Base-by-base conservation (phyloP, 2,113 vertebrate species). In the Pontoporia blainvillei region DNA sequence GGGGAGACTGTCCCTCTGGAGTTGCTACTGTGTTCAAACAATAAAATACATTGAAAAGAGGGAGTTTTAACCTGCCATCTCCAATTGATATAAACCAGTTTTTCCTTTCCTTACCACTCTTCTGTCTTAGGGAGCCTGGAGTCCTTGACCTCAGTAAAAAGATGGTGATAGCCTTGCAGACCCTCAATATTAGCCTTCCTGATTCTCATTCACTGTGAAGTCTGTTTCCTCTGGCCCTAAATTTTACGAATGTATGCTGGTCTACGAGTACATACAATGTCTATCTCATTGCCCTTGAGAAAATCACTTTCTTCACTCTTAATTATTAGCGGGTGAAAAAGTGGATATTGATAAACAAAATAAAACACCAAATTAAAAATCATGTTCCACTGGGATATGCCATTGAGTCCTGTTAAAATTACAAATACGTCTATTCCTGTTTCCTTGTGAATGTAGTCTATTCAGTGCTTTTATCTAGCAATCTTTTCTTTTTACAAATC, bases 341-440 rank as follows among this genome's bases (percentile, higher is more conserved):
- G 13, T 71, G 8, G 8, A 81, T 94, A 78, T 62, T 81, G 3
- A 41, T 89, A 94, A 87, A 49, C 8, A 79, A 88, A 92, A 85
- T 61, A 62, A 86, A 94, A 76, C 21, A 78, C 2, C 15, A 64
- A 96, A 59, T 88, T 76, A 39, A 95, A 96, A 91, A 61, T 78
- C 61, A 79, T 66, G 36, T 90, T 89, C 84, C 23, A 18, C 21
- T 95, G 17, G 14, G 17, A 46, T 78, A 71, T 81, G 36, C 61
- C 25, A 67, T 10, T 85, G 73, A 95, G 25, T 81, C 21, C 39
- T 71, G 23, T 61, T 54, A 86, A 95, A 61, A 89, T 90, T 66
- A 84, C 13, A 76, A 67, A 90, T 54, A 61, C 41, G 15, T 27
- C 29, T 82, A 25, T 87, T 90, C 20, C 17, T 72, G 4, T 39